Base-by-base conservation (phyloP, 2,797 vertebrate genomes). In the Bradypodion ventrale region DNA sequence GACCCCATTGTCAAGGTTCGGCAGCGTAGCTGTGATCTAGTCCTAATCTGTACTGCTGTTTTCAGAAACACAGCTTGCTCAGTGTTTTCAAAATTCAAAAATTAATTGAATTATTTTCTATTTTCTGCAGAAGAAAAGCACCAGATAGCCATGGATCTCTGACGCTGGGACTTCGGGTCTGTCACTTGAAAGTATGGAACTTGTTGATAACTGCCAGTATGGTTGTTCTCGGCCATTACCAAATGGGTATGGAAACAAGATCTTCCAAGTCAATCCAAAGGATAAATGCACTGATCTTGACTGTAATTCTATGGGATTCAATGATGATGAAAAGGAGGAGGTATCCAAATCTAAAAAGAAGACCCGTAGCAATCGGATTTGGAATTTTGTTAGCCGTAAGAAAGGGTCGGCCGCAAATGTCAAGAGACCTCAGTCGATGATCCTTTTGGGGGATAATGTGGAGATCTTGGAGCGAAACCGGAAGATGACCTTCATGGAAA, bases 381-480 rank as follows among this genome's bases (percentile, higher is more conserved):
- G 97, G 97, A 98, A 96, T 94, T 98, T 98, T 63, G 94, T 98
- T 84, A 96, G 94, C 83, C 92, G 96, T 83, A 97, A 96, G 90
- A 97, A 96, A 94, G 95, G 93, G 9, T 91, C 93, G 21, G 91
- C 97, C 1, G 93, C 96, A 4, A 93, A 93, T 78, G 96, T 96
- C 80, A 96, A 96, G 77, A 94, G 97, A 68, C 97, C 98, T 9
- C 97, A 97, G 93, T 99, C 98, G 66, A 97, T 99, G 97, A 97
- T 99, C 83, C 94, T 98, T 77, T 96, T 97, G 0, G 97, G 97
- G 89, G 97, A 96, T 86, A 83, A 89, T 32, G 86, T 62, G 1
- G 89, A 91, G 75, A 94, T 93, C 3, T 62, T 91, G 3, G 92
- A 95, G 37, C 19, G 90, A 29, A 96, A 97, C 87, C 96, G 96